Evolutionary conservation across 2,797 vertebrate species (phyloP), one percentile per base, ranked within the genome.

Genomic region (Cottoperca gobio): DNA sequence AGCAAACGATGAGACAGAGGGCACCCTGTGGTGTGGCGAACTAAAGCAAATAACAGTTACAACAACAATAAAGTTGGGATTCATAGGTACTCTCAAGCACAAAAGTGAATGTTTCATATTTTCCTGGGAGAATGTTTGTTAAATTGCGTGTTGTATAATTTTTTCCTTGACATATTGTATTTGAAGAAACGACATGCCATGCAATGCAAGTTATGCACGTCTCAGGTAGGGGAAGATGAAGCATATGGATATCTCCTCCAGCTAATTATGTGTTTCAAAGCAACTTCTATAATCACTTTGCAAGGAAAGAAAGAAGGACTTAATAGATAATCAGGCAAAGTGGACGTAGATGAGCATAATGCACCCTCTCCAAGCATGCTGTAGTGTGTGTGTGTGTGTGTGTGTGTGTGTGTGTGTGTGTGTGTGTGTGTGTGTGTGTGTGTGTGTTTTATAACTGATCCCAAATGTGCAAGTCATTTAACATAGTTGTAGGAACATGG

Each of bases 401-500:
- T 52, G 35, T 73, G 70, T 63, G 55, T 64, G 73, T 54, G 64
- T 75, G 31, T 70, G 70, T 65, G 37, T 66, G 23, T 52, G 71
- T 48, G 55, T 73, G 21, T 72, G 33, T 64, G 54, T 65, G 33
- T 66, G 43, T 52, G 35, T 73, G 70, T 63, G 55, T 64, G 73
- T 54, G 64, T 75, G 31, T 70, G 70, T 65, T n/a, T n/a, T n/a
- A n/a, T 67, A 62, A 76, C 45, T 67, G 71, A 86, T 54, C 46
- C 81, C 69, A 69, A 90, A 83, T 93, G 91, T 95, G 94, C 86
- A 81, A 92, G 82, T 84, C 84, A 93, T 94, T 93, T 91, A 83
- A 57, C 61, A 58, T 72, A 70, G 57, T 79, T 46, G 50, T 72
- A 80, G 65, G 53, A 83, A 77, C 75, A 70, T 73, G 46, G 59